phyloP scores from a whole-genome alignment of 2,888 invertebrate genomes.

The Rambutsinella grinnellia region DNA sequence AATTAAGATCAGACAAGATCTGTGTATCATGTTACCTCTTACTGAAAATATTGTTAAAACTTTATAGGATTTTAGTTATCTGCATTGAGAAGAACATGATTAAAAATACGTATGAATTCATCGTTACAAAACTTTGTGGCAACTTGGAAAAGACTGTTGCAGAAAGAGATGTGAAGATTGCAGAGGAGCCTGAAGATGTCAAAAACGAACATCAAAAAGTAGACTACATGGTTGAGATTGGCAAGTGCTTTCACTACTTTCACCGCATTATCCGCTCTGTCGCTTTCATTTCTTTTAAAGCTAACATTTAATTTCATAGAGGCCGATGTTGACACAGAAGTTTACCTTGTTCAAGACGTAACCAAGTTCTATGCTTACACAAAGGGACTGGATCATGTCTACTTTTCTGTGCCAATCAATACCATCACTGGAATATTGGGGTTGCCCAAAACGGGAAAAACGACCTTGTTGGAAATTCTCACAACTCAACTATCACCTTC shows the following conservation, averaged over 20 bases:
- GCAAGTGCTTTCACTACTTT: too few relatives aligned
- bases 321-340: constrained; percentile 46
- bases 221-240: constrained; percentile 57
- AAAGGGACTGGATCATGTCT: constrained; percentile 54
- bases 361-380: constrained; percentile 47
- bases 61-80: constrained; percentile 36
- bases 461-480: constrained; percentile 37
- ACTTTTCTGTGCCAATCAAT: constrained; percentile 45
- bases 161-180: constrained; percentile 15
- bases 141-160: constrained; percentile 40
- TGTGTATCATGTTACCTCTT: neutral
- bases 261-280: neutral
- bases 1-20: too few relatives aligned
- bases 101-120: neutral
- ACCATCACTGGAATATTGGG: constrained; percentile 42
- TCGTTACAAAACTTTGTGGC: constrained; percentile 37
- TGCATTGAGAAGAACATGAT: constrained; percentile 33
- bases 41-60: neutral
- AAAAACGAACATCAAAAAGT: constrained; percentile 54
- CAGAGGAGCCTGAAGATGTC: constrained; percentile 55
- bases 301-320: constrained; percentile 27
- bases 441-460: constrained; percentile 46
- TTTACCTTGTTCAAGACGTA: constrained; percentile 49
- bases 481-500: constrained; percentile 29
- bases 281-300: neutral